Conservation (phyloP, 2,797 vertebrate genomes). For the Rachycentron canadum region DNA sequence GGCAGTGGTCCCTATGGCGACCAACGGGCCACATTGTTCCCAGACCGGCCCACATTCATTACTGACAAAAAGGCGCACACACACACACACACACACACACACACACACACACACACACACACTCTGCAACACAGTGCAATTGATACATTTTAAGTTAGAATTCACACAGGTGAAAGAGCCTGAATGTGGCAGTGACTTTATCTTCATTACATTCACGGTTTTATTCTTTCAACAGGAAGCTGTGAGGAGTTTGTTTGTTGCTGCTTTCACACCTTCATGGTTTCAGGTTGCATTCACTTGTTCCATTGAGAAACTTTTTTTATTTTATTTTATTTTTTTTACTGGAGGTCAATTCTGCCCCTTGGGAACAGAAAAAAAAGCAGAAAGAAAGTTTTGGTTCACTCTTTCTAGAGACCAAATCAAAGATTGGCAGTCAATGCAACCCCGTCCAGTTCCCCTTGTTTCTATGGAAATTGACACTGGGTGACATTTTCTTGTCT, state of each 20-base stretch:
- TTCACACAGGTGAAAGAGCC: slow-evolving; percentile 59
- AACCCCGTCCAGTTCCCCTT: slow-evolving; percentile 68
- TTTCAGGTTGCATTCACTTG: slow-evolving; percentile 72
- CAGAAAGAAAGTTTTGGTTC: slow-evolving; percentile 56
- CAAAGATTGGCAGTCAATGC: slow-evolving; percentile 73
- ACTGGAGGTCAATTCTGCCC: slow-evolving; percentile 53
- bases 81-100: slow-evolving; percentile 48
- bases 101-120: slow-evolving; percentile 69
- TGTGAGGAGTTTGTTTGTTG: slow-evolving; percentile 53
- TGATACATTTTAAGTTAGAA: slow-evolving; percentile 65
- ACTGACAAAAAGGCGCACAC: slow-evolving; percentile 84
- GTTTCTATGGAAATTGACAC: slow-evolving; percentile 86
- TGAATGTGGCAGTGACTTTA: slow-evolving; percentile 28
- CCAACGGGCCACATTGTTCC: slow-evolving; percentile 89
- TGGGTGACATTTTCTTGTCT: slow-evolving; percentile 80
- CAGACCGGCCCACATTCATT: slow-evolving; percentile 85
- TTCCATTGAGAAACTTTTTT: slow-evolving; percentile 64
- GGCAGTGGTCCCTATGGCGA: slow-evolving; percentile 86
- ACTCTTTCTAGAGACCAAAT: slow-evolving; percentile 71
- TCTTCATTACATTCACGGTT: slow-evolving; percentile 6
- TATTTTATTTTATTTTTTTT: too few relatives aligned
- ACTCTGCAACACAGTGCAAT: slow-evolving; percentile 66
- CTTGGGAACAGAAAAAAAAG: slow-evolving; percentile 44
- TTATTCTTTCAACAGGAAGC: slow-evolving; percentile 47
- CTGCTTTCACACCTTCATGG: slow-evolving; percentile 64